These are phyloP conservation scores for Ischnus inquisitorius DNA, from an alignment of 2,888 invertebrate genomes.

Conservation along the genomic window DNA sequence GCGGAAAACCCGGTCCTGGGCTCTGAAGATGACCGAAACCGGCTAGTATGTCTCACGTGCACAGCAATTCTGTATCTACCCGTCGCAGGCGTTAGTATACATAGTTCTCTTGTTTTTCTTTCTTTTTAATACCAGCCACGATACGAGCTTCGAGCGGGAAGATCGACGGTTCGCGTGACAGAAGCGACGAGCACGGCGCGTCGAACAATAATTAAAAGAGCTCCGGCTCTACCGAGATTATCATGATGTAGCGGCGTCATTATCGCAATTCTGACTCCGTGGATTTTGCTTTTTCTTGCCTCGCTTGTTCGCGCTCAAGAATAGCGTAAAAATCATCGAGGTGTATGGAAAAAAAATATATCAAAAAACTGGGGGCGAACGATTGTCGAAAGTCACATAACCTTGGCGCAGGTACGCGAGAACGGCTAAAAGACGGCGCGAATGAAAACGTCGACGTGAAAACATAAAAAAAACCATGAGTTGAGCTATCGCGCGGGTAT, in stretches of 20 bases:
- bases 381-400: neutral
- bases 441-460: neutral
- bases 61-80: neutral
- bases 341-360: neutral
- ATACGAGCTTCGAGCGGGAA: conserved; percentile 38
- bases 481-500: neutral
- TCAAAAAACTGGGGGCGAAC: too few species aligned
- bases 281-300: neutral
- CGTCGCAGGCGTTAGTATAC: neutral
- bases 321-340: neutral
- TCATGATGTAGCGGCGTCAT: neutral
- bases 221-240: conserved; percentile 17
- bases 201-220: conserved; percentile 69
- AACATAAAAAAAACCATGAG: too few species aligned
- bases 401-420: neutral
- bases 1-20: too few species aligned
- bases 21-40: too few species aligned
- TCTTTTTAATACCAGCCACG: too few species aligned
- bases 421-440: neutral
- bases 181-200: conserved; percentile 25
- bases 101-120: neutral
- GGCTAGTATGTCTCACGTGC: too few species aligned
- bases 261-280: neutral
- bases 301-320: neutral
- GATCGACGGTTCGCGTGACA: conserved; percentile 76